Evolutionary conservation across 2,888 invertebrate genomes (phyloP), one percentile per base, ranked within the genome.

Genomic region (Heliconius ethilla): DNA sequence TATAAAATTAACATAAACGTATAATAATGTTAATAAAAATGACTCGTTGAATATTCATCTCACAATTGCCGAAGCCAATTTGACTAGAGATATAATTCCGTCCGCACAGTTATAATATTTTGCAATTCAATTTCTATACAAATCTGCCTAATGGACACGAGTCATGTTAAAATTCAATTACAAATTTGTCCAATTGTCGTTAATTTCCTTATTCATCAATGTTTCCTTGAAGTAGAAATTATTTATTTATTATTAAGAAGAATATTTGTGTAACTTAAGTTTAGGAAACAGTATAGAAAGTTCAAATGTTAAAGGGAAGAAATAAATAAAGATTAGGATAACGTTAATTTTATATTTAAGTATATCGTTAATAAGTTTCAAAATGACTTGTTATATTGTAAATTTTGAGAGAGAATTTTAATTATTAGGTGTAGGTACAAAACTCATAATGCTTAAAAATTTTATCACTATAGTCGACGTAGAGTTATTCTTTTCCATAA

Each of bases 21-120:
- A n/a, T n/a, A n/a, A n/a, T n/a, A n/a, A n/a, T n/a, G n/a, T n/a
- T n/a, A n/a, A n/a, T n/a, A n/a, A n/a, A n/a, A n/a, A n/a, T n/a
- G n/a, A n/a, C n/a, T 29, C 29, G 29, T 29, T 29, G 29, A 29
- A 29, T 29, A 76, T 70, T 65, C 70, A 70, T 51, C 33, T n/a
- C 27, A 70, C 76, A 72, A 72, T 45, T 37, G 37, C 10, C 65
- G 33, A 72, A 72, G 70, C 51, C 86, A 78, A 88, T 77, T 77
- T 18, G 27, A 59, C 51, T 62, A 15, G 33, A 69, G 74, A 73
- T 77, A 69, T 69, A 69, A 67, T 74, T 67, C 27, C 40, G 62
- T 66, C 63, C 69, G 66, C 63, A 73, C 29, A 25, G 67, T 62
- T 77, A 74, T 74, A 77, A 75, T 73, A 78, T 78, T 78, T 75